phyloP scores from a whole-genome alignment of 2,113 vertebrate species.

The Triplophysa dalaica region DNA sequence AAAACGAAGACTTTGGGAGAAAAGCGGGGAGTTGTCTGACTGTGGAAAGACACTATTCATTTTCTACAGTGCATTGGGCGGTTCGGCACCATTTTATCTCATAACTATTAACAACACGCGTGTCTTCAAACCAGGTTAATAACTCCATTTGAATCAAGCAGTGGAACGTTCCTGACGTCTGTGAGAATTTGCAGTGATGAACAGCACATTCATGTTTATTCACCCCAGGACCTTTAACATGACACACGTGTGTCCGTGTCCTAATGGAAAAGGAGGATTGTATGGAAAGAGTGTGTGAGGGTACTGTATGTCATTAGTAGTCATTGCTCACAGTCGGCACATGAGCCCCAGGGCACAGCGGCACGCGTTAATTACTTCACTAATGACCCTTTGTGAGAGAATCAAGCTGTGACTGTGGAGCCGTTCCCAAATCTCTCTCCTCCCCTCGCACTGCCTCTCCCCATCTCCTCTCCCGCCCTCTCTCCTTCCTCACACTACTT shows the following conservation, averaged over 20 bases:
- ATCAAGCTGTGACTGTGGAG: constrained; percentile 54
- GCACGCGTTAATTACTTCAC: constrained; percentile 75
- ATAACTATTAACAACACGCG: constrained; percentile 27
- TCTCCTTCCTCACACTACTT: not conserved
- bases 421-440: constrained; percentile 25
- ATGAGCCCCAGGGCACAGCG: constrained; percentile 64
- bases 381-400: constrained; percentile 73
- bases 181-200: not conserved
- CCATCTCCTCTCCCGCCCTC: not conserved
- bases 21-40: constrained; percentile 42
- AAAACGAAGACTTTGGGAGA: constrained; percentile 59
- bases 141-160: constrained; percentile 1
- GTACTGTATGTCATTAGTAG: constrained; percentile 62
- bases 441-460: not conserved
- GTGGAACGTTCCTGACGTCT: not conserved
- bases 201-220: not conserved
- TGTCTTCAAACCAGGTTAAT: constrained; percentile 1
- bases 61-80: constrained; percentile 49
- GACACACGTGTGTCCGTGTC: constrained; percentile 5
- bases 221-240: not conserved
- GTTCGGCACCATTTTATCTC: constrained; percentile 14
- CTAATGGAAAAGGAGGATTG: constrained; percentile 5
- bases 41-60: constrained; percentile 52
- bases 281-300: constrained; percentile 11
- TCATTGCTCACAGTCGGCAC: constrained; percentile 62